Percentiles rank a stretch among this genome's conserved stretches.
Conservation (phyloP, 1,140 invertebrate genomes). For the Aphidius ervi region DNA sequence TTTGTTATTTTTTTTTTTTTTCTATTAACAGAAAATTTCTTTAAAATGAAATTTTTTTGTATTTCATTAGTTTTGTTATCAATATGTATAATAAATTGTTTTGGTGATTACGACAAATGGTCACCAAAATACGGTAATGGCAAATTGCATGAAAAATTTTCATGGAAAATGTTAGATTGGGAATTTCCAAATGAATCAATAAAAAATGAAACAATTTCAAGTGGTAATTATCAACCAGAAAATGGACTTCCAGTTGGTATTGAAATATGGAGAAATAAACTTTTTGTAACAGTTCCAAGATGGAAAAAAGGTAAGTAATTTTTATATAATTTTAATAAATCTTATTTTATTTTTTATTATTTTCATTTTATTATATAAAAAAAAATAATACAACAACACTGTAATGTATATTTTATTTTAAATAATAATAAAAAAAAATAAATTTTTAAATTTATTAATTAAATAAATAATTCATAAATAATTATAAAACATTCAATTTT, state of each 20-base stretch:
- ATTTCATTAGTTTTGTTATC: no score
- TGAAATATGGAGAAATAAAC: constrained; percentile 70
- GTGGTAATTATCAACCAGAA: constrained; percentile 64
- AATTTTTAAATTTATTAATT: not conserved
- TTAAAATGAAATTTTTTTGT: no score
- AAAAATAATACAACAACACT: no score
- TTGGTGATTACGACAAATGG: constrained; percentile 12
- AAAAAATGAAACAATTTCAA: constrained; percentile 60
- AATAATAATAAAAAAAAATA: no score
- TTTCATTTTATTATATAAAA: no score
- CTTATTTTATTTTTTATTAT: no score
- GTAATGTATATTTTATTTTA: no score
- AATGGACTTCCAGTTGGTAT: constrained; percentile 75
- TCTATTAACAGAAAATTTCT: no score
- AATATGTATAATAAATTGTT: no score
- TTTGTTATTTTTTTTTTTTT: no score
- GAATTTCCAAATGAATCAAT: constrained; percentile 61
- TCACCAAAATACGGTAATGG: constrained; percentile 33
- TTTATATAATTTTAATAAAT: no score
- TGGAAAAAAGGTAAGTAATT: constrained; percentile 62
- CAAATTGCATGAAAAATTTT: constrained; percentile 62
- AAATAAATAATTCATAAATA: not conserved
- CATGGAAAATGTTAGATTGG: constrained; percentile 72
- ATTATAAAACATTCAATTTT: not conserved
- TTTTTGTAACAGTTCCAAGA: constrained; percentile 73